phyloP scores from a whole-genome alignment of 2,113 vertebrate genomes.

The Odocoileus hemionus region DNA sequence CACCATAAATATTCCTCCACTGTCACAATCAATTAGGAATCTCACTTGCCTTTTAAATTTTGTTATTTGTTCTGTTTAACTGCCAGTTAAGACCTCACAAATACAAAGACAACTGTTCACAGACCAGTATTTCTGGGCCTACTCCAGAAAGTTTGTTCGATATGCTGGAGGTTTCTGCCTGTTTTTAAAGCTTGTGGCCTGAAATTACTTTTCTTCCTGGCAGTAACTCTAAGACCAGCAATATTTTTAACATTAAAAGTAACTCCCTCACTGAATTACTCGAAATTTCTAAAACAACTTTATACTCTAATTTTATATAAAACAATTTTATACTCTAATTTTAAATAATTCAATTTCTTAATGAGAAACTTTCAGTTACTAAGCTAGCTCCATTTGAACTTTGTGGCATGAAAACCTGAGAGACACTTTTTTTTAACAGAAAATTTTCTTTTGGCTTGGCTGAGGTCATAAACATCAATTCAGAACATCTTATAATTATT shows the following conservation, averaged over 20 bases:
- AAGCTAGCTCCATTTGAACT: not conserved
- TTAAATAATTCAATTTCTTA: constrained; percentile 49
- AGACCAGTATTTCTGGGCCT: constrained; percentile 11
- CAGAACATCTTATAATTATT: not conserved
- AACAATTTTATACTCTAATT: constrained; percentile 49
- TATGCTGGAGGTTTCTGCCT: not conserved
- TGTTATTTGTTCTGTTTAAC: not conserved
- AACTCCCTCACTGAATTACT: constrained; percentile 40
- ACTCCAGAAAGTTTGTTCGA: constrained; percentile 4
- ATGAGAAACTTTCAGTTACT: not conserved
- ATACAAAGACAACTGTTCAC: constrained; percentile 43
- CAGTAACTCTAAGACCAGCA: constrained; percentile 33
- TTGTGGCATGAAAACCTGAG: not conserved
- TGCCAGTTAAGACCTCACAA: constrained; percentile 33
- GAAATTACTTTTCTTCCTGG: constrained; percentile 61
- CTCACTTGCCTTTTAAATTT: constrained; percentile 1
- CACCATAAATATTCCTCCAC: not conserved
- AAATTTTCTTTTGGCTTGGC: not conserved
- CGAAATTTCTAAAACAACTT: constrained; percentile 56
- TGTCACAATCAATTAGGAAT: not conserved
- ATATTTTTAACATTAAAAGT: constrained; percentile 73
- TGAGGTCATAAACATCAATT: not conserved
- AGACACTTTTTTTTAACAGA: not conserved
- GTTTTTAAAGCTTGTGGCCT: constrained; percentile 55
- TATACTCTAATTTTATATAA: constrained; percentile 49